Percentiles rank a stretch among this genome's conserved stretches.
phyloP scores from a whole-genome alignment of 2,113 vertebrate species.

The Silurus meridionalis region DNA sequence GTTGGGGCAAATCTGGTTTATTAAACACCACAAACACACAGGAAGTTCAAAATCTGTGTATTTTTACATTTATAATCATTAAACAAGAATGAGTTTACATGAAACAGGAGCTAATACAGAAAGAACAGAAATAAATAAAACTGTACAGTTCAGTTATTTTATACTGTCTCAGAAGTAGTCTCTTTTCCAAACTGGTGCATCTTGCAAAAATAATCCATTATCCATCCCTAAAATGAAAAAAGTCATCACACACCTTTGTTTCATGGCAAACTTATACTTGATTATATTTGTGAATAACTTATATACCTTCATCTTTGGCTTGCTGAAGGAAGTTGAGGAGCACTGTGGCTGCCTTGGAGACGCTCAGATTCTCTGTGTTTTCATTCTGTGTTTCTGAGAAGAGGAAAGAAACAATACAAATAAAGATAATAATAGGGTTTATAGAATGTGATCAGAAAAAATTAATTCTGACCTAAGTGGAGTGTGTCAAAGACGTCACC shows the following conservation, averaged over 20 bases:
- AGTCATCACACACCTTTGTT: background rate
- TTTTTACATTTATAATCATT: constrained; percentile 21
- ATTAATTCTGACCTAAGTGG: constrained; percentile 74
- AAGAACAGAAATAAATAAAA: constrained; percentile 27
- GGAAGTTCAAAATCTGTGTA: constrained; percentile 28
- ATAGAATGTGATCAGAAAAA: too few species aligned
- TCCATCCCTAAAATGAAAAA: constrained; percentile 61
- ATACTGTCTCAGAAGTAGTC: constrained; percentile 68
- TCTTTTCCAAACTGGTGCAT: constrained; percentile 74
- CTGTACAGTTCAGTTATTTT: constrained; percentile 39
- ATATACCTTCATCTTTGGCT: constrained; percentile 76
- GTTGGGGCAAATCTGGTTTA: constrained; percentile 66
- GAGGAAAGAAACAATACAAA: background rate
- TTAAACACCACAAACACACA: constrained; percentile 62
- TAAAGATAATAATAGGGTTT: background rate
- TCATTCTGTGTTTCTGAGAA: constrained; percentile 83
- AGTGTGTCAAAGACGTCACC: constrained; percentile 75
- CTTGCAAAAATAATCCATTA: constrained; percentile 69
- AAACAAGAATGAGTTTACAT: constrained; percentile 21
- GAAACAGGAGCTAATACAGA: constrained; percentile 17
- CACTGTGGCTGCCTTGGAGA: constrained; percentile 78
- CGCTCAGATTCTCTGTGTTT: constrained; percentile 75
- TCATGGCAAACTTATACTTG: too few species aligned
- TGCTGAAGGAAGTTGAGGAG: constrained; percentile 79
- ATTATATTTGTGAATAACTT: too few species aligned